Conservation (phyloP, 2,888 invertebrate species). For the Venusia cambrica region DNA sequence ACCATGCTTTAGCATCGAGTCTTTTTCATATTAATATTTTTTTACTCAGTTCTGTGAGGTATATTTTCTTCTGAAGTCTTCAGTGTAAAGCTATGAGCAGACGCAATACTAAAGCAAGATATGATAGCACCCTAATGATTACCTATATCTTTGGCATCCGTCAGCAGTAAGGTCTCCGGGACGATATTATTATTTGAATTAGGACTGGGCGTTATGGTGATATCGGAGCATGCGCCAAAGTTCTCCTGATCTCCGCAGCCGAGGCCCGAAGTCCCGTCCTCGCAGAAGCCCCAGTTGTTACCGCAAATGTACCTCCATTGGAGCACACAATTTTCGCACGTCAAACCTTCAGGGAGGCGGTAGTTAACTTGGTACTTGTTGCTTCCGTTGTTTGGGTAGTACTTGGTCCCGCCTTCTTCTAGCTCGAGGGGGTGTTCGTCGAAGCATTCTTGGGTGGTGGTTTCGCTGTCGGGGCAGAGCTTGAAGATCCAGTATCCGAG, state of each 20-base stretch:
- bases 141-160: conserved; percentile 20
- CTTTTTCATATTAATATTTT: no score
- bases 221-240: conserved; percentile 91
- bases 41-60: no score
- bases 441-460: conserved; percentile 86
- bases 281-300: conserved; percentile 89
- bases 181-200: conserved; percentile 10
- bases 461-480: conserved; percentile 86
- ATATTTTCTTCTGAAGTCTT: no score
- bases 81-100: no score
- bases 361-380: conserved; percentile 85
- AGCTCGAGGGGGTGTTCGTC: conserved; percentile 84
- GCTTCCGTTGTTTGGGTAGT: conserved; percentile 85
- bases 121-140: conserved; percentile 18
- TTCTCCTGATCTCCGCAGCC: conserved; percentile 94
- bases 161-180: conserved; percentile 18
- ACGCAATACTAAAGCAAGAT: no score
- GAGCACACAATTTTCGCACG: conserved; percentile 89
- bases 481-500: conserved; percentile 92
- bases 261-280: conserved; percentile 85
- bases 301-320: conserved; percentile 94
- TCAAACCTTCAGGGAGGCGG: conserved; percentile 79
- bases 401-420: conserved; percentile 78
- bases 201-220: conserved; percentile 73
- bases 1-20: no score